Conservation (phyloP, 2,797 vertebrate genomes). For the Brachyrhaphis roseni region DNA sequence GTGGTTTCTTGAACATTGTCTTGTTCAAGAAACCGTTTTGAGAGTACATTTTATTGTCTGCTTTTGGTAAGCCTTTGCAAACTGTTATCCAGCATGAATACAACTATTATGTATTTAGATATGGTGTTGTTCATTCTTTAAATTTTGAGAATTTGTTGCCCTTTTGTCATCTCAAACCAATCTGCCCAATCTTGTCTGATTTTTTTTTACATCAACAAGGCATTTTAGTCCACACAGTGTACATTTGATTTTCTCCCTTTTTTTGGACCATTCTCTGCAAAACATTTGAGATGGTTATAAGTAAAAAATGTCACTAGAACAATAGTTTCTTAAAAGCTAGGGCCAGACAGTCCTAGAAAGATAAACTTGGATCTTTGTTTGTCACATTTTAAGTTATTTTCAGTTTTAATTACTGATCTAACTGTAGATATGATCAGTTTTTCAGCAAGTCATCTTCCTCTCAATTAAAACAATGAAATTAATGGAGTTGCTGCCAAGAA, state of each 20-base stretch:
- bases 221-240: not conserved
- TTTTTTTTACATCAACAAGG: not conserved
- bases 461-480: not conserved
- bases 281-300: not conserved
- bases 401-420: not conserved
- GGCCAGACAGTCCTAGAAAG: not conserved
- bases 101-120: not conserved
- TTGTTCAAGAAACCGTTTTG: not conserved
- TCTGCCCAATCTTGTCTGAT: not conserved
- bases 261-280: not conserved
- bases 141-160: not conserved
- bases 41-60: not conserved
- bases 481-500: not conserved
- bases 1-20: not conserved
- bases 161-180: not conserved
- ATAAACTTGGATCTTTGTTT: not conserved
- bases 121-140: not conserved
- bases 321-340: not conserved
- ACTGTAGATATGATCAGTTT: not conserved
- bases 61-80: not conserved
- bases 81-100: not conserved
- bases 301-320: not conserved
- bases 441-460: not conserved
- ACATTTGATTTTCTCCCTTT: not conserved
- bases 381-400: not conserved